Conservation (phyloP, 2,888 invertebrate species). For the Sphaerophoria taeniata region DNA sequence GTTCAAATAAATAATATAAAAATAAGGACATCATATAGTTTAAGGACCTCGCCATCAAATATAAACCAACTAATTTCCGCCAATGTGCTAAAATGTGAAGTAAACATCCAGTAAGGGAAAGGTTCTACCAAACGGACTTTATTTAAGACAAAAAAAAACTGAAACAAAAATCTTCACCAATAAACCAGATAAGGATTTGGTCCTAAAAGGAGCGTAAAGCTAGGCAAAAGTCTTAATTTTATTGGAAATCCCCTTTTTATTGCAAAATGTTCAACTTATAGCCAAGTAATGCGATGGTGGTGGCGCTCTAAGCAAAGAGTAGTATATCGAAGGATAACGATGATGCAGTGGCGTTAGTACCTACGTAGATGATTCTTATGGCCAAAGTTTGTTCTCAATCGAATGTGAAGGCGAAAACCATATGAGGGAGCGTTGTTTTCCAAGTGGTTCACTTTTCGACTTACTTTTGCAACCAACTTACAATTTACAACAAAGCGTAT, state of each 20-base stretch:
- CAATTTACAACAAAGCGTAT: background rate
- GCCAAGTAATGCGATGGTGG: constrained; percentile 26
- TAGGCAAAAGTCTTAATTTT: constrained; percentile 73
- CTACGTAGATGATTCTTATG: background rate
- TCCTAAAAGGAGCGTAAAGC: constrained; percentile 70
- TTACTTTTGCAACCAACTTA: constrained; percentile 37
- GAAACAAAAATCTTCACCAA: constrained; percentile 51
- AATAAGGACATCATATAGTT: too few relatives aligned
- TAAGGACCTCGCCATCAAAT: too few relatives aligned
- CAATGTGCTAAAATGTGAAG: constrained; percentile 51
- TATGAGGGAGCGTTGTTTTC: constrained; percentile 1
- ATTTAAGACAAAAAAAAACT: constrained; percentile 2
- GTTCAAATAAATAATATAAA: too few relatives aligned
- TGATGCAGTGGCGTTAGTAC: constrained; percentile 3
- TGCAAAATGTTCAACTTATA: constrained; percentile 64
- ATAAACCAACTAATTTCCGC: background rate
- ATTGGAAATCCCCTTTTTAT: constrained; percentile 72
- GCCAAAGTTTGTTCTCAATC: background rate
- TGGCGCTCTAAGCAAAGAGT: background rate
- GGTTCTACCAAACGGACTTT: constrained; percentile 29
- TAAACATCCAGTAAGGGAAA: constrained; percentile 22
- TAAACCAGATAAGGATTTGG: constrained; percentile 71
- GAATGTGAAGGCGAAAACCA: background rate
- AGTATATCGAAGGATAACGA: constrained; percentile 23
- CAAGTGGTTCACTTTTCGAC: constrained; percentile 58